Evolutionary conservation across 1,140 invertebrate species (phyloP), one percentile per base, ranked within the genome.

Genomic region (Drosophila subobscura): DNA sequence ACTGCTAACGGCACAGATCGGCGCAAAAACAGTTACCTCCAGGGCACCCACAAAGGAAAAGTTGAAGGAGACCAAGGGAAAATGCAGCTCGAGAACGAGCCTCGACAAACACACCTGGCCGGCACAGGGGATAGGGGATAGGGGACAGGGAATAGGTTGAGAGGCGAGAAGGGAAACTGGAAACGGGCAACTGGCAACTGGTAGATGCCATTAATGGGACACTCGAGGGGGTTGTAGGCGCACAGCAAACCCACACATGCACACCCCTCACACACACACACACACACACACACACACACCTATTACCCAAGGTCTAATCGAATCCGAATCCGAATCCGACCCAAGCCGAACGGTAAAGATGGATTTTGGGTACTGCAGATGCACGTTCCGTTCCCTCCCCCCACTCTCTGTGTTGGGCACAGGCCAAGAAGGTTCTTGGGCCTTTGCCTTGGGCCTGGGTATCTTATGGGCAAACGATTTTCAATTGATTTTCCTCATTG

Each of bases 401-500:
- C 37, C 27, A 44, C 59, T 40, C 40, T 42, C 41, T 54, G 44
- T n/a, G 25, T 44, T 53, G 67, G 64, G 66, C 66, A 68, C 64
- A 68, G 64, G 66, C 66, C 63, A 68, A 29, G 6, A 29, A 16
- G 23, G 47, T 67, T 27, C 45, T 42, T 33, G 7, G 27, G 27
- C 29, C 29, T 3, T 33, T 7, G 8, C 7, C 33, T 4, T 4
- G 10, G 8, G 3, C 33, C 3, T 37, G 33, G 10, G 33, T 7
- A 12, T 54, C 53, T 72, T 77, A 68, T 79, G 72, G 72, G 45
- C 50, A 80, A 81, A 81, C 59, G 79, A 84, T 86, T 80, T 80
- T 81, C 65, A 64, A 75, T 81, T 78, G 75, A 77, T 71, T 74
- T 61, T 52, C 20, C 51, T 49, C 20, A 67, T 68, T 68, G 66